Percentiles rank a stretch among this genome's conserved stretches.
Evolutionary conservation across 2,113 vertebrate genomes (phyloP).

Genomic region (Strigops habroptila): DNA sequence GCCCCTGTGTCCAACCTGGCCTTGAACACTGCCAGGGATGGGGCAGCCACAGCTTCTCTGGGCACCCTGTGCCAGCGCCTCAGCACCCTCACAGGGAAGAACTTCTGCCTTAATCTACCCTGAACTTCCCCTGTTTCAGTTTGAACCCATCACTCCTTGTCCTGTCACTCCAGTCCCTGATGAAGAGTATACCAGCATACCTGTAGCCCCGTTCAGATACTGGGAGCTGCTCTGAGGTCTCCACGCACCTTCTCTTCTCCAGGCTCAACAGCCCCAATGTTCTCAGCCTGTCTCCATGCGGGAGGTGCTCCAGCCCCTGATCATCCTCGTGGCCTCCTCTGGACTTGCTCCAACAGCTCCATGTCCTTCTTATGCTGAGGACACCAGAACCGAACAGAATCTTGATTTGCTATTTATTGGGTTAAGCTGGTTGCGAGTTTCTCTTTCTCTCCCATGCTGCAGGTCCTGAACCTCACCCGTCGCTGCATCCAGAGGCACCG

Average conservation of each 20-base stretch:
- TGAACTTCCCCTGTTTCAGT: too few species aligned
- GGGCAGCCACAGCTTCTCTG: too few species aligned
- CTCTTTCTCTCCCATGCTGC: background rate
- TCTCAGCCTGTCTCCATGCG: background rate
- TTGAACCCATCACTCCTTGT: too few species aligned
- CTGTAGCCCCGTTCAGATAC: too few species aligned
- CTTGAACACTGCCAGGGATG: too few species aligned
- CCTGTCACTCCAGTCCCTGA: too few species aligned
- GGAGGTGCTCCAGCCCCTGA: background rate
- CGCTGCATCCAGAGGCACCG: conserved; percentile 78
- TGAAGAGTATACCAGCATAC: too few species aligned
- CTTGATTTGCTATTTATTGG: background rate
- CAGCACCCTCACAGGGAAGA: too few species aligned
- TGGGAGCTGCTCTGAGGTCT: background rate
- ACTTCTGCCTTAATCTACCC: too few species aligned
- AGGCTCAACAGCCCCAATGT: background rate
- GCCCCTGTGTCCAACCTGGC: too few species aligned
- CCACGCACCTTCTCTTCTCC: background rate
- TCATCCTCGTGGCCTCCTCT: background rate
- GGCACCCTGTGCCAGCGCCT: too few species aligned
- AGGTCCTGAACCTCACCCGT: conserved; percentile 85
- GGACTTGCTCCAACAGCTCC: background rate
- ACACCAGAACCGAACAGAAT: background rate
- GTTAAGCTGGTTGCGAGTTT: background rate
- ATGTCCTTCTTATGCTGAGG: background rate